Evolutionary conservation across 2,797 vertebrate species (phyloP), one percentile per base, ranked within the genome.

Genomic region (Buceros bicornis): DNA sequence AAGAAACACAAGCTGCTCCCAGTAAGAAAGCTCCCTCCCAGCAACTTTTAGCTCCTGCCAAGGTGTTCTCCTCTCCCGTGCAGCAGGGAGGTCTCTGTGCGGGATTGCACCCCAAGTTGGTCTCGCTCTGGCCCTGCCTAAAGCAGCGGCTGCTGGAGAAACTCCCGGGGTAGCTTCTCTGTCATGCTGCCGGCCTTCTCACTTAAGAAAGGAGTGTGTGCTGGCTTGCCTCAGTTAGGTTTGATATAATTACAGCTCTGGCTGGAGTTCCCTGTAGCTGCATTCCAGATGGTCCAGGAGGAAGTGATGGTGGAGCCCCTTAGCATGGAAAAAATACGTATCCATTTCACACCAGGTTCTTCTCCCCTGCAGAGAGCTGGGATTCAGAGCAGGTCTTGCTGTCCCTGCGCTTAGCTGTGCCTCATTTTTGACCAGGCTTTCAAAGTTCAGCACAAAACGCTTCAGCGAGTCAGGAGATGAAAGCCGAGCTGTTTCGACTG

Each of bases 391-490:
- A 78, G 70, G 64, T 65, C 67, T 81, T 70, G 70, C 71, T 73
- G 78, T 92, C 77, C 64, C 71, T 74, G 40, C 2, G 4, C 50
- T 87, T 89, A 79, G 21, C 35, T 28, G 29, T 61, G 71, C 70
- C 89, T 89, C 62, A 48, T 91, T 95, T 96, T 83, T 72, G 62
- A 76, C 72, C 10, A 6, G 47, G 69, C 67, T 80, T 86, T 94
- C 82, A 83, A 92, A 87, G 79, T 37, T 82, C 4, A 26, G 60
- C 94, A 91, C 92, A 95, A 90, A 94, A 93, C 77, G 82, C 90
- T 97, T 93, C 78, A 69, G 79, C 5, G 20, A 77, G 70, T 87
- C 70, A 67, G 87, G 82, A 97, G 91, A 92, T 93, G 90, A 96
- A 96, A 96, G 73, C 76, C 3, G 8, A 61, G 4, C 70, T 65